Evolutionary conservation across 1,140 invertebrate species (phyloP).

Genomic region (Brachionus paranguensis): DNA sequence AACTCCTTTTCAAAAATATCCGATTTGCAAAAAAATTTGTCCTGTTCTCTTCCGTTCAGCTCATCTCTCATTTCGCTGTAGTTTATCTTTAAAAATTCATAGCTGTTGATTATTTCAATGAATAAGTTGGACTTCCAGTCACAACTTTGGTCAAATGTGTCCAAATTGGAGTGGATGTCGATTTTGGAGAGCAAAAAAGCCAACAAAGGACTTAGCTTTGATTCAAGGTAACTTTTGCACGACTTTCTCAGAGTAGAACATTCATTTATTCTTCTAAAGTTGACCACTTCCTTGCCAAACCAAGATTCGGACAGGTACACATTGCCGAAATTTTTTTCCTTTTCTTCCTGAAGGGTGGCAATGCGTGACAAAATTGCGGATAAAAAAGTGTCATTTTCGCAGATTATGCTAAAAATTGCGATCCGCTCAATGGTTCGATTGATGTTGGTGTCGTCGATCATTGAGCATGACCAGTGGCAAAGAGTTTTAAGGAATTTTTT

Average conservation of each 20-base stretch:
- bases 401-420: not conserved
- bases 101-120: not conserved
- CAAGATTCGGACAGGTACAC: not conserved
- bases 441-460: slow-evolving; percentile 31
- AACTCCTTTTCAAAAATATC: not conserved
- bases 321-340: not conserved
- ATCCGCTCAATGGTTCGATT: slow-evolving; percentile 15
- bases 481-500: not conserved
- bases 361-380: not conserved
- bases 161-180: not conserved
- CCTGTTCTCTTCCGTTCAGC: not conserved
- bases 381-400: not conserved
- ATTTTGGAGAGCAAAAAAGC: slow-evolving; percentile 22
- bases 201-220: not conserved
- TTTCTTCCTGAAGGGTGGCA: not conserved
- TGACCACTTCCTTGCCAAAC: not conserved
- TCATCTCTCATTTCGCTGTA: slow-evolving; percentile 24
- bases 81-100: not conserved
- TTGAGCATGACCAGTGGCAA: not conserved
- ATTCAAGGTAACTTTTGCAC: not conserved
- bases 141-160: not conserved
- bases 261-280: not conserved
- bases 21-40: slow-evolving; percentile 11
- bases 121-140: slow-evolving; percentile 12
- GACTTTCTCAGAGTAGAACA: not conserved